Evolutionary conservation across 2,113 vertebrate genomes (phyloP), one percentile per base, ranked within the genome.

Genomic region (Sinocyclocheilus anshuiensis): DNA sequence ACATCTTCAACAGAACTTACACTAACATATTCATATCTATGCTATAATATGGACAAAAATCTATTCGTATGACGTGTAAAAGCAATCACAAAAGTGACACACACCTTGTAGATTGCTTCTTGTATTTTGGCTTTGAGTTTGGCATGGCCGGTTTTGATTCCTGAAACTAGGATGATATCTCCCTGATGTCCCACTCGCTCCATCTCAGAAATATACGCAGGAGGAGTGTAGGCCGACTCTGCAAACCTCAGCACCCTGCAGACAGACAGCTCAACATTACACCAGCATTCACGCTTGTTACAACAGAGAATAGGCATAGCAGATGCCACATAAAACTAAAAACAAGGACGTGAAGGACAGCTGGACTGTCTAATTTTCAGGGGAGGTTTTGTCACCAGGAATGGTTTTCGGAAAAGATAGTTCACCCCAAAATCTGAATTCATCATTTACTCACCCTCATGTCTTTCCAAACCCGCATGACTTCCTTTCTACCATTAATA

Each of bases 141-240:
- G 4, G 98, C 92, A n/a, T 96, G 94, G 86, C 95, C 95, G 0
- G 94, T 96, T 96, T 95, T 96, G 88, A 94, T 90, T 71, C 95
- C 94, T 5, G 94, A 96, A 67, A 95, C 94, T 88, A 96, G 89
- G 90, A 96, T 95, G 76, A 94, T 93, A 74, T 96, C 94, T 0
- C 94, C 95, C 86, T 99, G 97, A 92, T 97, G 97, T 72, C 96
- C 97, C 29, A 95, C 95, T 87, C 96, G 96, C 91, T 99, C 98
- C 98, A 99, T 99, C 90, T 98, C 97, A 0, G 94, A 95, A 92
- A 99, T 99, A 90, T 99, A 97, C 6, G 90, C 89, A 24, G 97
- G 97, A 1, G 98, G 97, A 1, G 92, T 97, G 77, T 99, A 99
- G 0, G 97, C 96, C 1, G 98, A 99, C 92, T 99, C 97, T 1